Evolutionary conservation across 2,113 vertebrate species (phyloP).

Genomic region (Microcebus ravelobensis): DNA sequence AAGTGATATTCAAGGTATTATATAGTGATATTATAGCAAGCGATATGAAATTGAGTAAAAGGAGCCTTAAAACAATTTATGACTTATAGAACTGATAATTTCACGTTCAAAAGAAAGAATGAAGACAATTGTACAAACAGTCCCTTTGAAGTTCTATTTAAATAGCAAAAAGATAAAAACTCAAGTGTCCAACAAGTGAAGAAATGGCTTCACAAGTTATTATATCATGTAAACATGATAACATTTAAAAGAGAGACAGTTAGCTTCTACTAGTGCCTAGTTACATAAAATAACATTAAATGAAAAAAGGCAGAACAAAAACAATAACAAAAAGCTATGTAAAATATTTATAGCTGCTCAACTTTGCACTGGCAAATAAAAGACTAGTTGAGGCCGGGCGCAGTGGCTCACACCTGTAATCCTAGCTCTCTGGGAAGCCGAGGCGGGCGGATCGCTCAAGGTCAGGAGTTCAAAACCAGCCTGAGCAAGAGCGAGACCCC

Average conservation of each 20-base stretch:
- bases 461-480: too few relatives aligned
- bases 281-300: background rate
- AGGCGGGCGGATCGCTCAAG: too few relatives aligned
- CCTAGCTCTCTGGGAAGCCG: too few relatives aligned
- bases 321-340: background rate
- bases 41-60: slow-evolving; percentile 34
- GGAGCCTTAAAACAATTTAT: background rate
- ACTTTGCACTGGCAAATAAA: background rate
- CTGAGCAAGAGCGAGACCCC: too few relatives aligned
- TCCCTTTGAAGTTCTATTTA: background rate
- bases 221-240: background rate
- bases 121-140: background rate
- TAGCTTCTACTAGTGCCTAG: background rate
- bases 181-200: background rate
- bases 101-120: background rate
- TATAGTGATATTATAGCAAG: background rate
- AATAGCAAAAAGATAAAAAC: background rate
- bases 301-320: background rate
- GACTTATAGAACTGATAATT: slow-evolving; percentile 33
- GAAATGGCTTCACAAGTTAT: background rate
- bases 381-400: too few relatives aligned
- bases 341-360: background rate
- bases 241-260: background rate
- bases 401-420: too few relatives aligned
- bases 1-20: background rate